These are phyloP conservation scores for Pipistrellus kuhlii DNA, from an alignment of 2,797 vertebrate species.

Conservation along the genomic window DNA sequence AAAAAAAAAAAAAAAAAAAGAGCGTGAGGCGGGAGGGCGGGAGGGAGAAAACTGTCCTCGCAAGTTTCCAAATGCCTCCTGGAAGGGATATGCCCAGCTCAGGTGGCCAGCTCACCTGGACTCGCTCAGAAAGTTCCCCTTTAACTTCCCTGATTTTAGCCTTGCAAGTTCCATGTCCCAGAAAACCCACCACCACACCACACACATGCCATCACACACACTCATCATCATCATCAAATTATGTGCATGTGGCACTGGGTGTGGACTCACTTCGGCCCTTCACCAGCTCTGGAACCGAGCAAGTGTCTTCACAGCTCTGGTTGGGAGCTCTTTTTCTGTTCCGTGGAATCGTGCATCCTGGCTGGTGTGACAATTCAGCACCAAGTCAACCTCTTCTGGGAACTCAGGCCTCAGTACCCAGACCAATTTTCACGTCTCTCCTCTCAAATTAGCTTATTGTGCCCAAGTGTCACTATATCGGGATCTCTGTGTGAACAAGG, in stretches of 20 bases:
- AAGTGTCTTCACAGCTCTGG: neutral
- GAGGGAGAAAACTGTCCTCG: neutral
- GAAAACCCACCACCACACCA: neutral
- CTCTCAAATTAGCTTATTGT: constrained; percentile 4
- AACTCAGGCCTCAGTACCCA: neutral
- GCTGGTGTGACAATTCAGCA: neutral
- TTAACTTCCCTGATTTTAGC: neutral
- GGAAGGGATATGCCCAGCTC: neutral
- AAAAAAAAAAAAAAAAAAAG: neutral
- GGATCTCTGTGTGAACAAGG: neutral
- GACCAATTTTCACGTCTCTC: neutral
- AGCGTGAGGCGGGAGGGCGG: neutral
- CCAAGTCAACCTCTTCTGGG: neutral
- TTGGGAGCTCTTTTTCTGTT: neutral
- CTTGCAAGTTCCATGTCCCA: neutral
- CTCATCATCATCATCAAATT: neutral
- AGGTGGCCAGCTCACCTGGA: neutral
- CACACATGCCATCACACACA: neutral
- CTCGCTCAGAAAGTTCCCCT: neutral
- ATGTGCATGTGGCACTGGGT: neutral
- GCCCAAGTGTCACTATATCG: neutral
- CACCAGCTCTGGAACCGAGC: neutral
- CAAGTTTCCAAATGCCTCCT: neutral
- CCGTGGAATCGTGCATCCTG: neutral
- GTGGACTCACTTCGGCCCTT: neutral